Base-by-base conservation (phyloP, 2,888 invertebrate genomes). In the Sesia apiformis region DNA sequence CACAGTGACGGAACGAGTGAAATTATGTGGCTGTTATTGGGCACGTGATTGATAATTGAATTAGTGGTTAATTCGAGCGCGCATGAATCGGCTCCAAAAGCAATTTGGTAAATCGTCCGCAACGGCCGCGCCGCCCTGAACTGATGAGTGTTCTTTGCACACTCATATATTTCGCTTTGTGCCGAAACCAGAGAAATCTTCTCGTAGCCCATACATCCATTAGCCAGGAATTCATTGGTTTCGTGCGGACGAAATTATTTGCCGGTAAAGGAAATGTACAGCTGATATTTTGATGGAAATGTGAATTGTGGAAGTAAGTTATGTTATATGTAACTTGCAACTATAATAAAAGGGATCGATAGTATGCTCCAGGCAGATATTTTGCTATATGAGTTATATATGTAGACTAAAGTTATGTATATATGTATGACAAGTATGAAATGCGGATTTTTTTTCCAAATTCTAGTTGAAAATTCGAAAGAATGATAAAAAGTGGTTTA, bases 31-130 rank as follows among this genome's bases (percentile, higher is more conserved):
- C 61, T 60, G 56, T 62, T 50, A 50, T 50, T 60, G 55, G 61
- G 56, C 57, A 59, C 62, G 63, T 69, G 73, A 72, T 72, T 69
- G 68, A 72, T 71, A 73, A 73, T 71, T 71, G 66, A 67, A 73
- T 74, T 72, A 69, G 66, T 71, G 69, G 64, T 63, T 72, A 67
- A 71, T 69, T 66, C 65, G 64, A 63, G 59, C 60, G 59, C 58
- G 62, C 63, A 63, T 60, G 66, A 68, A 70, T 69, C 62, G 62
- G 63, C 55, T 64, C 60, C 65, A 66, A 63, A 63, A 72, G 70
- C 64, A 69, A 72, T 73, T 71, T 70, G 64, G 65, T 64, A 67
- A 69, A 71, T 67, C 69, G 71, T 59, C 55, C 58, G 64, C 39
- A 50, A 57, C 60, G 60, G 60, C 62, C 58, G 54, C 58, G 52